These are phyloP conservation scores for Branchinecta sandiegonensis DNA, from an alignment of 2,888 invertebrate species.

Conservation along the genomic window DNA sequence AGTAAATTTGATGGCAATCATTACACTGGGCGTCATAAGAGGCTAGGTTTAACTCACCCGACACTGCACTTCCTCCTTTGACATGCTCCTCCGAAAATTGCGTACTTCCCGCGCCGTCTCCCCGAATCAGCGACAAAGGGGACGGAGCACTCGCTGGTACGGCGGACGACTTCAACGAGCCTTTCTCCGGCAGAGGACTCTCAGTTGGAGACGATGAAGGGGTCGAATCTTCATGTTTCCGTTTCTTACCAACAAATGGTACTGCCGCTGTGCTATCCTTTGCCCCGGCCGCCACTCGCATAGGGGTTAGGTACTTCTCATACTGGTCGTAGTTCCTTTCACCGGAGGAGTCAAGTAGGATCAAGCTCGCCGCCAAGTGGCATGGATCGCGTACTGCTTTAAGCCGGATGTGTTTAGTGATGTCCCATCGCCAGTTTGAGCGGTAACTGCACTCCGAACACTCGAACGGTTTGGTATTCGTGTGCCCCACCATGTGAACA, in stretches of 20 bases:
- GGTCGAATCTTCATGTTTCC: slow-evolving; percentile 25
- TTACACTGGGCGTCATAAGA: too few species aligned
- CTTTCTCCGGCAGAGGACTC: slow-evolving; percentile 23
- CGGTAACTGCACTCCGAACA: slow-evolving; percentile 85
- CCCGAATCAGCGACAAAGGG: neutral
- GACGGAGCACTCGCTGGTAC: neutral
- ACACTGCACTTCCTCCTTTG: too few species aligned
- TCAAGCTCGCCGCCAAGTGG: slow-evolving; percentile 49
- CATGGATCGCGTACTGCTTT: slow-evolving; percentile 70
- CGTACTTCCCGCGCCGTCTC: neutral
- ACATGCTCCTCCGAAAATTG: too few species aligned
- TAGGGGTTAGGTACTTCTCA: slow-evolving; percentile 66
- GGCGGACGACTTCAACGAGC: slow-evolving; percentile 22
- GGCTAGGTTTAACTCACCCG: too few species aligned
- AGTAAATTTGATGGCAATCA: too few species aligned
- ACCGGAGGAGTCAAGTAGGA: slow-evolving; percentile 83
- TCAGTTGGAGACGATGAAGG: slow-evolving; percentile 22
- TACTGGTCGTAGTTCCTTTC: slow-evolving; percentile 82
- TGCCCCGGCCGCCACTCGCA: slow-evolving; percentile 38
- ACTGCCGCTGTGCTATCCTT: slow-evolving; percentile 18
- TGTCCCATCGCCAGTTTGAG: slow-evolving; percentile 94
- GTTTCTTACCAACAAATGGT: slow-evolving; percentile 22
- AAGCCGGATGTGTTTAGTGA: slow-evolving; percentile 83
- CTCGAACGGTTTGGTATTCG: slow-evolving; percentile 77
- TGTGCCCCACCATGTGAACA: slow-evolving; percentile 81